These are phyloP conservation scores for Rhynchotus rufescens DNA, from an alignment of 2,797 vertebrate genomes.

Conservation along the genomic window DNA sequence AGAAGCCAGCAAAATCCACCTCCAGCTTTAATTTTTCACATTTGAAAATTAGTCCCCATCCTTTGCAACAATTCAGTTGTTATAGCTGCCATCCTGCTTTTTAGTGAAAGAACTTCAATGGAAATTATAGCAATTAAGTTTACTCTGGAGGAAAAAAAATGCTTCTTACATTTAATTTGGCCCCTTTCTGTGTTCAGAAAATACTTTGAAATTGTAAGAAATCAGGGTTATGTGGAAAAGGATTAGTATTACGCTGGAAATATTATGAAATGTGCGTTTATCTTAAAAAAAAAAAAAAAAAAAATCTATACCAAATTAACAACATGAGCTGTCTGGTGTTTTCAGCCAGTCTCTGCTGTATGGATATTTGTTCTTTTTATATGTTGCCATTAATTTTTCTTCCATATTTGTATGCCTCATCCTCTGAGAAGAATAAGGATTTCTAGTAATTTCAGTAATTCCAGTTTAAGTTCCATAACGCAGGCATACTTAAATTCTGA, in stretches of 20 bases:
- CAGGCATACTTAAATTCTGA: neutral
- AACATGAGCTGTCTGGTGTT: neutral
- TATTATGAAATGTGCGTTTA: neutral
- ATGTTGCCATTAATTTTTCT: neutral
- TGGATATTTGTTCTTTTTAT: neutral
- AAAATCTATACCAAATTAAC: neutral
- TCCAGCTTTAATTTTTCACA: neutral
- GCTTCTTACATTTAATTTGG: neutral
- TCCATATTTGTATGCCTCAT: neutral
- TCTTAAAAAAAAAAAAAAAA: neutral
- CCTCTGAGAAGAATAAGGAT: neutral
- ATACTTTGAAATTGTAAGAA: neutral
- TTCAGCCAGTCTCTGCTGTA: neutral
- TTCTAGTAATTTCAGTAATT: neutral
- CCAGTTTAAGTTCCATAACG: neutral
- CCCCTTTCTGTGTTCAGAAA: neutral
- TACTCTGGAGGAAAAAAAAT: neutral
- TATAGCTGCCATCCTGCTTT: neutral
- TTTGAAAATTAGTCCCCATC: neutral
- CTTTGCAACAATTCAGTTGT: neutral
- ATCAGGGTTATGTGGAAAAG: neutral
- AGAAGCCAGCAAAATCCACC: neutral
- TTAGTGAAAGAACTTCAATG: neutral
- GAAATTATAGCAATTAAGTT: neutral
- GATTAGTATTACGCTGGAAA: neutral